These are phyloP conservation scores for Vultur gryphus DNA, from an alignment of 2,797 vertebrate species.

Conservation along the genomic window DNA sequence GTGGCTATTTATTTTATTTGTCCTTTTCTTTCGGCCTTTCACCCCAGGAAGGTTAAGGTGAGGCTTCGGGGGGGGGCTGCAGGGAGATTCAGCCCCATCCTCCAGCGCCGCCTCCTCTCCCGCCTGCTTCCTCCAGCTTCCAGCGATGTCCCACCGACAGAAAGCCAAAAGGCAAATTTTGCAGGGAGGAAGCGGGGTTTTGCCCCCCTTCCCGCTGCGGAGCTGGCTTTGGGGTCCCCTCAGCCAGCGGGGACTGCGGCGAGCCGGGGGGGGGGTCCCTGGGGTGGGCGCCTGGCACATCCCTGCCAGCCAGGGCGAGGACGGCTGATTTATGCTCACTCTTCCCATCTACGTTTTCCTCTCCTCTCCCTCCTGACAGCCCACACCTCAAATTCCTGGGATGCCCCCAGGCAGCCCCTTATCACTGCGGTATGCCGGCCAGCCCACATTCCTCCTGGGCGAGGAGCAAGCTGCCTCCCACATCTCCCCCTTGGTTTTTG, in stretches of 20 bases:
- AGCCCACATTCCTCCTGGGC: background rate
- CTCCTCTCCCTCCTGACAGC: background rate
- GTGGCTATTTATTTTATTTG: background rate
- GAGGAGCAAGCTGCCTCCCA: background rate
- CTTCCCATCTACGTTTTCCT: background rate
- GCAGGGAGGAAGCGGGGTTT: background rate
- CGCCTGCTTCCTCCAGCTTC: too few relatives aligned
- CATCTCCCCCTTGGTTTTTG: rapidly evolving
- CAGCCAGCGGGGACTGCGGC: rapidly evolving
- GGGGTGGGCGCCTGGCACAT: background rate
- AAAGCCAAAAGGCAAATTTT: background rate
- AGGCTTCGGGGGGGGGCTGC: too few relatives aligned
- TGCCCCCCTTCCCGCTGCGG: rapidly evolving
- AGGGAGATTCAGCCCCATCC: background rate
- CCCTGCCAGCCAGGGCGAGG: background rate
- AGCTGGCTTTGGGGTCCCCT: background rate
- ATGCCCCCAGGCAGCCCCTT: background rate
- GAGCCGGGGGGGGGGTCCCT: too few relatives aligned
- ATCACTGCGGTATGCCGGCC: background rate
- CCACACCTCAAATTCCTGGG: background rate
- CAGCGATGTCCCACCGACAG: rapidly evolving
- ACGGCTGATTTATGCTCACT: background rate
- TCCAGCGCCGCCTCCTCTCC: background rate
- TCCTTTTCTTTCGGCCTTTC: background rate
- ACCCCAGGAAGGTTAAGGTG: background rate